Evolutionary conservation across 2,888 invertebrate species (phyloP).

Genomic region (Drosophila bunnanda): DNA sequence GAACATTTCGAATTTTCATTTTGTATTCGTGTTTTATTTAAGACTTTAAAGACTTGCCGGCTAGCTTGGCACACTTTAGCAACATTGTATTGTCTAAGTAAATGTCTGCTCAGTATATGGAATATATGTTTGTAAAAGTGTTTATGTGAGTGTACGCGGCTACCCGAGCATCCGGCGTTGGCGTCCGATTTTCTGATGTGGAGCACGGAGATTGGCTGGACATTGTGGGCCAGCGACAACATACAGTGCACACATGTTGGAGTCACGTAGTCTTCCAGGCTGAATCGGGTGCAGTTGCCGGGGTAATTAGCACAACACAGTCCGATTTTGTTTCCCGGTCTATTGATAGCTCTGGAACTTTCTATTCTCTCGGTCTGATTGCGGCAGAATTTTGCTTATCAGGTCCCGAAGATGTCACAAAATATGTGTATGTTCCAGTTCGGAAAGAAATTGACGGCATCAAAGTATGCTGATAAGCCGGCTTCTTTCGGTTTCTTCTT

Average conservation of each 20-base stretch:
- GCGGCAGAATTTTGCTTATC: constrained; percentile 55
- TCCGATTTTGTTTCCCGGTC: constrained; percentile 30
- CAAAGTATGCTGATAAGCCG: constrained; percentile 64
- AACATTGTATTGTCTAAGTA: constrained; percentile 46
- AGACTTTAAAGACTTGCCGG: constrained; percentile 43
- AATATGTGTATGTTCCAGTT: constrained; percentile 8
- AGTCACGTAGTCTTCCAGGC: constrained; percentile 58
- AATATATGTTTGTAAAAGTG: not conserved
- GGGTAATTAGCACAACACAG: constrained; percentile 59
- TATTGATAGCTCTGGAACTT: constrained; percentile 58
- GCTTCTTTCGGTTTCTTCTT: constrained; percentile 26
- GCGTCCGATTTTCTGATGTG: constrained; percentile 59
- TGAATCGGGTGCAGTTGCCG: constrained; percentile 33
- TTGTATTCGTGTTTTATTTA: not conserved
- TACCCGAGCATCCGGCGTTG: constrained; percentile 68
- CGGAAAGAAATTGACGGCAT: constrained; percentile 25
- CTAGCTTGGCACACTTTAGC: constrained; percentile 66
- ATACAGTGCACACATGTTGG: constrained; percentile 60
- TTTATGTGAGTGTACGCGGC: constrained; percentile 13
- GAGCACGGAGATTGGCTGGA: constrained; percentile 44
- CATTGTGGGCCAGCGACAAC: constrained; percentile 45
- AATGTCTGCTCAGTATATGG: constrained; percentile 28
- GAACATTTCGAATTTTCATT: not conserved
- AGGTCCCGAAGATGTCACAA: constrained; percentile 40
- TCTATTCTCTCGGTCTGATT: constrained; percentile 30